Evolutionary conservation across 2,113 vertebrate species (phyloP).

Genomic region (Nyctereutes procyonoides): DNA sequence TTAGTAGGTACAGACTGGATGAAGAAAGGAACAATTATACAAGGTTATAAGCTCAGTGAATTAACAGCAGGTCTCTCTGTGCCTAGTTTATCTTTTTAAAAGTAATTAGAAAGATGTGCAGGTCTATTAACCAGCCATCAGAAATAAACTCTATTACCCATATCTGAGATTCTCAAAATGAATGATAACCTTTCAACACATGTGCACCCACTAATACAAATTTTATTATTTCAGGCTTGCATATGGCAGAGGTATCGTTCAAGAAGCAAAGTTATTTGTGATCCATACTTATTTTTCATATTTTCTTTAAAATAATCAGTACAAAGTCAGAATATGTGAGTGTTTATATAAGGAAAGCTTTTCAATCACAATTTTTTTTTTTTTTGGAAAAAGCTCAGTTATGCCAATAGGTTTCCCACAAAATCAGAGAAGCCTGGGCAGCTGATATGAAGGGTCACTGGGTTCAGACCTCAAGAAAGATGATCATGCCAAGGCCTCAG

Average conservation of each 20-base stretch:
- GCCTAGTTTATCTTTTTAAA: not conserved
- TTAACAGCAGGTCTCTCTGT: not conserved
- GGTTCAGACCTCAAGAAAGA: constrained; percentile 45
- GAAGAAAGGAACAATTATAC: not conserved
- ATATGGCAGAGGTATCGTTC: not conserved
- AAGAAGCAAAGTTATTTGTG: constrained; percentile 5
- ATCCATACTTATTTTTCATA: not conserved
- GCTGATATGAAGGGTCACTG: not conserved
- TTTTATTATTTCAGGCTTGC: not conserved
- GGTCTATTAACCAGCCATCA: constrained; percentile 6
- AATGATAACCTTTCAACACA: constrained; percentile 1
- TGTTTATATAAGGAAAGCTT: constrained; percentile 34
- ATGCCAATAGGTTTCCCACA: constrained; percentile 16
- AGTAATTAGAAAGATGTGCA: not conserved
- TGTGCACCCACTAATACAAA: not conserved
- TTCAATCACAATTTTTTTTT: not conserved
- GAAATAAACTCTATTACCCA: not conserved
- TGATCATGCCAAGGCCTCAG: not conserved
- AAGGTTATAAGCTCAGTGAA: not conserved
- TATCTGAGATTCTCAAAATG: not conserved
- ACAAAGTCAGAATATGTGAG: not conserved
- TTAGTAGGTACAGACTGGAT: not conserved
- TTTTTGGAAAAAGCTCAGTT: not conserved
- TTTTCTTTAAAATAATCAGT: constrained; percentile 52
- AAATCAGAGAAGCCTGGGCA: constrained; percentile 40